Evolutionary conservation across 2,888 invertebrate genomes (phyloP).

Genomic region (Tromatobia lineatoria): DNA sequence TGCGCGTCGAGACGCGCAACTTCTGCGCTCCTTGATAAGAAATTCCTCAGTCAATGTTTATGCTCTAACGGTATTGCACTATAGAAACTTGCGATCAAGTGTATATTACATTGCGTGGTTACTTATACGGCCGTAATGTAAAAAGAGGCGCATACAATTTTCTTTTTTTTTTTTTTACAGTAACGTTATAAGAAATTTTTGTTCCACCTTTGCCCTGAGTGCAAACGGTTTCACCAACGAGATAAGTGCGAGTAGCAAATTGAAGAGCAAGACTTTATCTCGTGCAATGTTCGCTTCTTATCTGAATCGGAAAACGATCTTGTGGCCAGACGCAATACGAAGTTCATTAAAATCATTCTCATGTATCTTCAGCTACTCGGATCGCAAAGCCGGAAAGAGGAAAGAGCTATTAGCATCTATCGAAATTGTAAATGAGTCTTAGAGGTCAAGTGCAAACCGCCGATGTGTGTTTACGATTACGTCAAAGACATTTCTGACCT

Average conservation of each 20-base stretch:
- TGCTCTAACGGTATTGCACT: slow-evolving; percentile 40
- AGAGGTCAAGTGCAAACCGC: slow-evolving; percentile 2
- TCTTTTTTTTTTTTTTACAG: not conserved
- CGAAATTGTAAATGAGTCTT: slow-evolving; percentile 32
- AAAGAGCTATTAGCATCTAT: slow-evolving; percentile 14
- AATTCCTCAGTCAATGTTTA: slow-evolving; percentile 40
- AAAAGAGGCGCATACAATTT: not conserved
- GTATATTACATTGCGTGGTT: not conserved
- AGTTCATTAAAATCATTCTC: slow-evolving; percentile 2
- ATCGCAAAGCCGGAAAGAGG: slow-evolving; percentile 21
- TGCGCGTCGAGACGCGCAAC: not conserved
- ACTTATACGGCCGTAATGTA: slow-evolving; percentile 4
- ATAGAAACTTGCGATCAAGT: slow-evolving; percentile 1
- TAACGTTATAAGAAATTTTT: not conserved
- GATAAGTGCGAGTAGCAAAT: not conserved
- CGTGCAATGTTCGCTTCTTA: not conserved
- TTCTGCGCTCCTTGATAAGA: slow-evolving; percentile 17
- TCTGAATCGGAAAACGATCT: slow-evolving; percentile 16
- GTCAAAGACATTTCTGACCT: slow-evolving; percentile 25
- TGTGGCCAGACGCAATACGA: not conserved
- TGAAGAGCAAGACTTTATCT: slow-evolving; percentile 1
- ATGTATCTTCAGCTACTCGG: not conserved
- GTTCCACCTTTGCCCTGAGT: slow-evolving; percentile 8
- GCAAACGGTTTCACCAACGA: not conserved
- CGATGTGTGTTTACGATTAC: not conserved